Conservation (phyloP, 53 echinoderm and acorn worm genomes). For the Paracentrotus lividus region DNA sequence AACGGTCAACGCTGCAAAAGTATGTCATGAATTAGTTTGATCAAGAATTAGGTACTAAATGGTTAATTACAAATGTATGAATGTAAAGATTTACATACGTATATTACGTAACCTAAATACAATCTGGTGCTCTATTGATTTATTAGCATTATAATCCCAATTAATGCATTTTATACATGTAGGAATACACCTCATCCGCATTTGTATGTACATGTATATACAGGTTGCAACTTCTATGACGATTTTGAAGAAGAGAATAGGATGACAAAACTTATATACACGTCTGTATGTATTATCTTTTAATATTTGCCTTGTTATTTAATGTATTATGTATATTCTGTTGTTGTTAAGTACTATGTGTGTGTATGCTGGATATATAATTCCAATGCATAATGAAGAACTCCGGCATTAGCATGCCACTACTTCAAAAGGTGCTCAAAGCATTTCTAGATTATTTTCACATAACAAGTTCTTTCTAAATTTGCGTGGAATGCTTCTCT, state of each 20-base stretch:
- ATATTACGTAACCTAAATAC: too few relatives aligned
- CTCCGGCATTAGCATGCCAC: not conserved
- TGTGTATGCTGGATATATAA: constrained; percentile 40
- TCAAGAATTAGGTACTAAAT: constrained; percentile 3
- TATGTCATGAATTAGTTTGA: not conserved
- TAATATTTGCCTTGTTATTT: constrained; percentile 51
- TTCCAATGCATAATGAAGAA: not conserved
- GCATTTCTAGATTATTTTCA: not conserved
- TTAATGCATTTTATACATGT: not conserved
- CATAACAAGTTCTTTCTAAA: not conserved
- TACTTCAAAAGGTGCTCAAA: not conserved
- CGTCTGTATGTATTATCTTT: constrained; percentile 1
- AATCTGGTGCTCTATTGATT: constrained; percentile 64
- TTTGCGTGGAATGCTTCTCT: not conserved
- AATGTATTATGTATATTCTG: constrained; percentile 67
- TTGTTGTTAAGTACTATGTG: constrained; percentile 46
- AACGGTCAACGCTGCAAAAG: not conserved
- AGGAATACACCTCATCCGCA: not conserved
- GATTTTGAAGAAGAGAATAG: not conserved
- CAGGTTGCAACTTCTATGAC: constrained; percentile 7
- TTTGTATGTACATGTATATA: constrained; percentile 20
- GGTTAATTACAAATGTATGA: not conserved
- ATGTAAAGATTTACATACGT: too few relatives aligned
- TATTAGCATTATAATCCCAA: not conserved
- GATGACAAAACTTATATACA: constrained; percentile 53